Base-by-base conservation (phyloP, 2,888 invertebrate genomes). In the Phlogophora meticulosa region DNA sequence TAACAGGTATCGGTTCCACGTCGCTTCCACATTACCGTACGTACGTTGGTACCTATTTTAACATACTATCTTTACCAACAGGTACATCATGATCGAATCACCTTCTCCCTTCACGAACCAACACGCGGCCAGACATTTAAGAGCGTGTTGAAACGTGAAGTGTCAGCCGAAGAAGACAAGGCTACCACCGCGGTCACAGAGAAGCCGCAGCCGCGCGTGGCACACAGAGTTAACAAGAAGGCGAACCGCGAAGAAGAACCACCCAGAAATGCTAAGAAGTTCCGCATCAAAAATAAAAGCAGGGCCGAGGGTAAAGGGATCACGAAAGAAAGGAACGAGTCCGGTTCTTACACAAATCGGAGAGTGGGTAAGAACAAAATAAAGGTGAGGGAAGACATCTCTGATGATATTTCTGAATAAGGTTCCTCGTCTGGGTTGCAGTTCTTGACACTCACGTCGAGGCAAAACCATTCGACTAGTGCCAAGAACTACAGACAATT, bases 21-120 rank as follows among this genome's bases (percentile, higher is more conserved):
- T 45, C n/a, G 32, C 15, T 60, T n/a, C 46, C 1, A 32, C n/a
- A n/a, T n/a, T n/a, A n/a, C n/a, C n/a, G n/a, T n/a, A n/a, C n/a
- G 24, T 9, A 36, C 11, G 15, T 24, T 9, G 13, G 11, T 34
- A 9, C 5, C 40, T 34, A 20, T 36, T 67, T 49, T 11, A 42
- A 42, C 10, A 70, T n/a, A n/a, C n/a, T n/a, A n/a, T n/a, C n/a
- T n/a, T n/a, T n/a, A 48, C 48, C 53, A 48, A 69, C 84, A 95
- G 95, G 92, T 95, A 73, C 95, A 95, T 65, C 95, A 94, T 80
- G 95, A 95, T 72, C 87, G 95, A 65, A 94, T 95, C 38, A 94
- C 95, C 0, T 95, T 94, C 75, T 94, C 95, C 0, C 82, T 95
- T 2, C 94, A 94, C 81, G 95, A 95, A 76, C 94, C 95, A 0